Conservation (phyloP, 2,113 vertebrate genomes). For the Osmerus eperlanus region DNA sequence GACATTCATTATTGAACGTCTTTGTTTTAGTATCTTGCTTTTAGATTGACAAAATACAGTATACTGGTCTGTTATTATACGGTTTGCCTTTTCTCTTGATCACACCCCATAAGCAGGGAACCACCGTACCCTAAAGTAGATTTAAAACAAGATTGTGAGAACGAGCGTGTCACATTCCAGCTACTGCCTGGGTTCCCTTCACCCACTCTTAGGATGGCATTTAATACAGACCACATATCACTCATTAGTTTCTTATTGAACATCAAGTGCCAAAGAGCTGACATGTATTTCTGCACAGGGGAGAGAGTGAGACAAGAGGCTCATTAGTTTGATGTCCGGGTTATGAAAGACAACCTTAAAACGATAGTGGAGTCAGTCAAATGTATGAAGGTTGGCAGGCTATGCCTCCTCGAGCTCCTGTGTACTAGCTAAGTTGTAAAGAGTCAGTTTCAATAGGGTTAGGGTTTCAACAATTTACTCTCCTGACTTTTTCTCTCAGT, state of each 20-base stretch:
- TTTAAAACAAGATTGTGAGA: conserved; percentile 17
- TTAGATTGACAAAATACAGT: too few relatives aligned
- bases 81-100: too few relatives aligned
- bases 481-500: not conserved
- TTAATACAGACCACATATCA: conserved; percentile 40
- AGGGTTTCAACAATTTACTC: conserved; percentile 9
- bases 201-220: conserved; percentile 19
- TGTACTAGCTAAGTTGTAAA: conserved; percentile 5
- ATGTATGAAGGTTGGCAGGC: conserved; percentile 26
- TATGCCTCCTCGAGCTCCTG: conserved; percentile 9
- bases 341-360: conserved; percentile 32
- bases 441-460: conserved; percentile 11
- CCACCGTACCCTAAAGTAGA: too few relatives aligned
- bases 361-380: conserved; percentile 41
- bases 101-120: too few relatives aligned
- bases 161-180: conserved; percentile 29
- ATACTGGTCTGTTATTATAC: too few relatives aligned
- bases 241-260: conserved; percentile 40
- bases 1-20: too few relatives aligned
- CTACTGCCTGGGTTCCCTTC: conserved; percentile 11
- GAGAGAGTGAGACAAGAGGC: conserved; percentile 21
- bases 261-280: conserved; percentile 25
- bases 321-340: conserved; percentile 35
- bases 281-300: conserved; percentile 22
- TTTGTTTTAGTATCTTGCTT: too few relatives aligned